A percentile compares a stretch with the other conserved stretches of the same genome.
Conservation (phyloP, 2,888 invertebrate genomes). For the Trichopoda pennipes region DNA sequence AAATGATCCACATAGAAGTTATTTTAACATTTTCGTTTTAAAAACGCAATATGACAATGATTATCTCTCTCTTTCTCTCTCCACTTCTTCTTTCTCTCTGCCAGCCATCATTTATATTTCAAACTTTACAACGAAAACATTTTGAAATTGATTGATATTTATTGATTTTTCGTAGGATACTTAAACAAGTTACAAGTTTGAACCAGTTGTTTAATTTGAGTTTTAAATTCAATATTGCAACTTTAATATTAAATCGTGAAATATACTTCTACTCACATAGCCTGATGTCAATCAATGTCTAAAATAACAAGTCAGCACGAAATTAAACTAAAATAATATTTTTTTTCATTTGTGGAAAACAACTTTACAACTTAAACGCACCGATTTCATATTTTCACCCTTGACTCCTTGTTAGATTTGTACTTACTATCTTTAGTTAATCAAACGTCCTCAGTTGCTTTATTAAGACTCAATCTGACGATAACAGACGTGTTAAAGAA, state of each 20-base stretch:
- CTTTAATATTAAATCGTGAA: constrained; percentile 21
- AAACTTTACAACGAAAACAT: constrained; percentile 10
- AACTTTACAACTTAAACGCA: too few species aligned
- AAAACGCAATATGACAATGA: too few species aligned
- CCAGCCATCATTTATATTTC: background rate
- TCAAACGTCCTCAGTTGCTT: too few species aligned
- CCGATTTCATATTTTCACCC: too few species aligned
- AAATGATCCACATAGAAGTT: too few species aligned
- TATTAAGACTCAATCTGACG: too few species aligned
- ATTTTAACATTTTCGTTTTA: too few species aligned
- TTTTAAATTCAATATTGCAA: constrained; percentile 17
- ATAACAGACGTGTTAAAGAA: too few species aligned
- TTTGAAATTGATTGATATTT: constrained; percentile 3
- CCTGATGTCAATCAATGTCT: constrained; percentile 47
- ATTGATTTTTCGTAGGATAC: background rate
- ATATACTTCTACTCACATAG: constrained; percentile 44
- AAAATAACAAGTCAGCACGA: background rate
- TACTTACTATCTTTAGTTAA: too few species aligned
- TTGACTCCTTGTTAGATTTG: too few species aligned
- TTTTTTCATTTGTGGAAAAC: background rate
- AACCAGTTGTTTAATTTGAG: constrained; percentile 20
- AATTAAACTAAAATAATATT: background rate
- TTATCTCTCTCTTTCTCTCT: background rate
- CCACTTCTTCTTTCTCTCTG: background rate
- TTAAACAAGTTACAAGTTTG: constrained; percentile 43